Percentiles rank a stretch among this genome's conserved stretches.
Evolutionary conservation across 1,140 invertebrate species (phyloP).

Genomic region (Campoletis sonorensis): DNA sequence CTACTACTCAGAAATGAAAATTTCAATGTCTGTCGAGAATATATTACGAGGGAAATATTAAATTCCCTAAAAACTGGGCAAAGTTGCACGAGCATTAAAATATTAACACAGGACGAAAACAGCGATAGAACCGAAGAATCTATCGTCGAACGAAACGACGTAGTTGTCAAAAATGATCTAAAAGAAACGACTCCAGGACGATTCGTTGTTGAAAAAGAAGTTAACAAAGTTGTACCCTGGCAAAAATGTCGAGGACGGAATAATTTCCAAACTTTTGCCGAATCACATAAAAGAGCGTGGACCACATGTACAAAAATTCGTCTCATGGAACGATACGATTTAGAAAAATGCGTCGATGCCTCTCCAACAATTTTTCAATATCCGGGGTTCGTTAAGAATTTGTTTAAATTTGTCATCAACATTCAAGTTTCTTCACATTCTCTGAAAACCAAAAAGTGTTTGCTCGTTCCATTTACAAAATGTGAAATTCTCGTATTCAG

Average conservation of each 20-base stretch:
- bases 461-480: too few species aligned
- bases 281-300: not conserved
- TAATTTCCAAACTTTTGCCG: not conserved
- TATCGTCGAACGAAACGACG: not conserved
- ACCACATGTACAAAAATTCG: slow-evolving; percentile 51
- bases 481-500: too few species aligned
- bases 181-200: too few species aligned
- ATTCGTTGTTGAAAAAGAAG: not conserved
- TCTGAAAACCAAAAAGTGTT: too few species aligned
- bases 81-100: not conserved
- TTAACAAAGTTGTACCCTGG: slow-evolving; percentile 58
- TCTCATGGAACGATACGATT: slow-evolving; percentile 75
- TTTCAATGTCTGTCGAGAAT: slow-evolving; percentile 56
- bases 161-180: too few species aligned
- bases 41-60: slow-evolving; percentile 49
- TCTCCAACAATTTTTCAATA: slow-evolving; percentile 79
- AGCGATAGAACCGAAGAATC: not conserved
- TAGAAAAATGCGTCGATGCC: slow-evolving; percentile 85
- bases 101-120: not conserved
- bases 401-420: not conserved
- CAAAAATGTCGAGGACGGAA: slow-evolving; percentile 72
- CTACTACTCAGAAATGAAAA: slow-evolving; percentile 67
- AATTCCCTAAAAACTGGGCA: not conserved
- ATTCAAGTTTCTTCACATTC: too few species aligned
- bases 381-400: slow-evolving; percentile 72